A percentile compares a stretch with the other conserved stretches of the same genome.
phyloP scores from a whole-genome alignment of 2,888 invertebrate genomes.

The Spilarctia lutea region DNA sequence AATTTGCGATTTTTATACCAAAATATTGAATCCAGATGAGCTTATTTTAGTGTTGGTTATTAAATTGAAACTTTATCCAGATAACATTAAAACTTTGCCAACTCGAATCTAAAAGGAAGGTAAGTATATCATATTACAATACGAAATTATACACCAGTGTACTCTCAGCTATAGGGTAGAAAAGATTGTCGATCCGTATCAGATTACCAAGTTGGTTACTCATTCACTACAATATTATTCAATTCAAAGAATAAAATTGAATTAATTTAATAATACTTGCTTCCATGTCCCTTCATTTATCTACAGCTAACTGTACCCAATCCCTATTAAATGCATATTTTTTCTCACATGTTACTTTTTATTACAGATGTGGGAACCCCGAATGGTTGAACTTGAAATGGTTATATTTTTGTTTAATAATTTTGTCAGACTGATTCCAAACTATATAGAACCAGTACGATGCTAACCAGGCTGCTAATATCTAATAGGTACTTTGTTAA shows the following conservation, averaged over 20 bases:
- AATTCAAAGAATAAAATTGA: slow-evolving; percentile 9
- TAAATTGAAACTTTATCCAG: not conserved
- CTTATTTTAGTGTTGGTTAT: not conserved
- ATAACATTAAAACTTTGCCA: not conserved
- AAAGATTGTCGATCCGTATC: not conserved
- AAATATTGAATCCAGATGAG: not conserved
- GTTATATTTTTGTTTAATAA: too few relatives aligned
- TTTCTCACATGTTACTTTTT: not conserved
- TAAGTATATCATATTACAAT: slow-evolving; percentile 14
- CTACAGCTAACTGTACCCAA: not conserved
- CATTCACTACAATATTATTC: slow-evolving; percentile 14
- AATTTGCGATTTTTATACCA: not conserved
- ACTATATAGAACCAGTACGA: too few relatives aligned
- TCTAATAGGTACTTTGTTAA: too few relatives aligned
- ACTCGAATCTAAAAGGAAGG: slow-evolving; percentile 1
- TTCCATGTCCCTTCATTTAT: slow-evolving; percentile 7
- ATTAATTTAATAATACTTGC: slow-evolving; percentile 12
- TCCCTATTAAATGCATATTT: not conserved
- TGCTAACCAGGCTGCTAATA: too few relatives aligned
- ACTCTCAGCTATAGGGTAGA: not conserved
- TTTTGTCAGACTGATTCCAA: too few relatives aligned
- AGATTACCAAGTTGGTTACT: slow-evolving; percentile 10
- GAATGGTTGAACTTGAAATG: too few relatives aligned
- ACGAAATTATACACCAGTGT: slow-evolving; percentile 6
- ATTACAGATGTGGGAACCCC: not conserved